phyloP scores from a whole-genome alignment of 2,797 vertebrate species.

The Babyrousa celebensis region DNA sequence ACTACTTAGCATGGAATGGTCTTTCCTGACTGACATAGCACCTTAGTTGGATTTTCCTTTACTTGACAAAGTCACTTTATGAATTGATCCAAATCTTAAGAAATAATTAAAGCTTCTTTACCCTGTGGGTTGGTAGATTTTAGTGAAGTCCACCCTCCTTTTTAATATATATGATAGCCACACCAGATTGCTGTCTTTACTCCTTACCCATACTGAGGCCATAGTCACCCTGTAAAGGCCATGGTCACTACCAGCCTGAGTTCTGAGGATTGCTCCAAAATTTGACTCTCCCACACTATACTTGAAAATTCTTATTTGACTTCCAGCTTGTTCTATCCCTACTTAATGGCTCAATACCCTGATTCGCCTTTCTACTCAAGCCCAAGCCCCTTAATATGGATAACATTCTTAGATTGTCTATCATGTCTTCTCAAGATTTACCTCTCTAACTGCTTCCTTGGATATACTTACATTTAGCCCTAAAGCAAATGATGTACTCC shows the following conservation, averaged over 20 bases:
- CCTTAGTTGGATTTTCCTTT: slow-evolving; percentile 12
- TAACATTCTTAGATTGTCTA: neutral
- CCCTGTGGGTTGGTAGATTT: neutral
- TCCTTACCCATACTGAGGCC: neutral
- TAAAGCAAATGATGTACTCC: neutral
- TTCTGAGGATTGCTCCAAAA: neutral
- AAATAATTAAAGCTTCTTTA: slow-evolving; percentile 36
- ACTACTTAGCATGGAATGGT: neutral
- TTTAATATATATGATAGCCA: neutral
- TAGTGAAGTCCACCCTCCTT: neutral
- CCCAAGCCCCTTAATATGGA: neutral
- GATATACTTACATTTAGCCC: neutral
- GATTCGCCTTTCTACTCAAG: neutral
- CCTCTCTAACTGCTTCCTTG: neutral
- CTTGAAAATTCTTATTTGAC: neutral
- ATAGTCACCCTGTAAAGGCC: neutral
- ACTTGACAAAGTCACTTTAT: neutral
- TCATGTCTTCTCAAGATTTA: neutral
- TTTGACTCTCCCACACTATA: neutral
- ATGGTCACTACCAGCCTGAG: neutral
- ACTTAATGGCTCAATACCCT: neutral
- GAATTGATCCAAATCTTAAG: slow-evolving; percentile 35
- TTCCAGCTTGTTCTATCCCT: neutral
- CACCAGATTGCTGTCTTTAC: neutral
- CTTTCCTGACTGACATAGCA: neutral